Base-by-base conservation (phyloP, 2,797 vertebrate species). In the Hozukius guyotensis region DNA sequence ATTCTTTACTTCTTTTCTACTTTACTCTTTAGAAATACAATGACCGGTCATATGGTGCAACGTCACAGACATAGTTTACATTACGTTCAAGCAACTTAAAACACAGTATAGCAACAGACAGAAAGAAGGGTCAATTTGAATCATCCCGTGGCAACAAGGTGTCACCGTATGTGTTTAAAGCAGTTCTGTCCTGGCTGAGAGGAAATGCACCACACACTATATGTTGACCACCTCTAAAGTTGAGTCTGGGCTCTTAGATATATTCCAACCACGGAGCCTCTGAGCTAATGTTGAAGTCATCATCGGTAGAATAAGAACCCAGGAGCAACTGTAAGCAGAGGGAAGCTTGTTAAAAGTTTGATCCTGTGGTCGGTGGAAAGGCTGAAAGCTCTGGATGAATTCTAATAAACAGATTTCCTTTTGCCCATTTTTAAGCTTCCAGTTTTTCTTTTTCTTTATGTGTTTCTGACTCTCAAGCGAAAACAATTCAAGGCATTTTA, bases 161-260 rank as follows among this genome's bases (percentile, higher is more conserved):
- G 66, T 59, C 0, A 4, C 6, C 1, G 22, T 11, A 2, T 0
- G 13, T 80, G 46, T 74, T 77, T 5, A 34, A 56, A 55, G 32
- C 14, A 36, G 38, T 24, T 38, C 13, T 38, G 36, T 38, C 13
- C 13, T 0, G 24, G 59, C 69, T 31, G 25, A 63, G 52, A 80
- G 24, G 34, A n/a, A 63, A 14, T 32, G 53, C 29, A 78, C 78
- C 59, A n/a, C 72, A 31, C 55, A n/a, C 56, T 80, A 20, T 84
- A 80, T 4, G 72, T 71, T 62, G 64, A 77, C 75, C 86, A 20
- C 34, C 67, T 74, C 76, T 18, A 18, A 24, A 59, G 75, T 29
- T 8, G 73, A 80, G 75, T 75, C 78, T 68, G 70, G 34, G 52
- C 63, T 85, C 36, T 77, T 78, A 78, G 90, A 88, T 78, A 84